Base-by-base conservation (phyloP, 2,888 invertebrate species). In the Melinaea menophilus region DNA sequence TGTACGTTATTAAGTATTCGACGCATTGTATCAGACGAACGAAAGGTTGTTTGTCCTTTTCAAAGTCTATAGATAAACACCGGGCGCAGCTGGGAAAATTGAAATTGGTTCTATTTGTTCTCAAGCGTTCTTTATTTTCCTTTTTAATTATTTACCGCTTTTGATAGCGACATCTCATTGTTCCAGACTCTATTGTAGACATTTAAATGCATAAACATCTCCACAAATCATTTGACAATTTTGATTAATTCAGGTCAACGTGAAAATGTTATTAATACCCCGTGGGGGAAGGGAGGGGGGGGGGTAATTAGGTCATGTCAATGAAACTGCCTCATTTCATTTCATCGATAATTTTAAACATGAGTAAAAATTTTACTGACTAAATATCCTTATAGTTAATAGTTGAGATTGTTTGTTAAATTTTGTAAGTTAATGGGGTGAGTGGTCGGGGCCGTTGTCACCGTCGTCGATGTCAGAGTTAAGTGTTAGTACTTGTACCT, bases 231-330 rank as follows among this genome's bases (percentile, higher is more conserved):
- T 37, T 65, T 55, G 57, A 46, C 51, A 55, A 65, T 63, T 58
- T 56, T 46, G 64, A 64, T 66, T 69, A 72, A 83, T 82, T 77
- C 84, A 82, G 85, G 85, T 84, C 82, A 80, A 75, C 75, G 80
- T 73, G 76, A 80, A 80, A 72, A 72, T 77, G 79, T 80, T 77
- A 81, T 81, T 83, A 82, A 80, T 81, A 78, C 79, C 78, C 81
- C 78, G 76, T 80, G 80, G 80, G 75, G 22, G 22, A 22, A 1
- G 22, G 22, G n/a, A n/a, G n/a, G 22, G 22, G 22, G 22, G 22
- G 1, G 80, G 81, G 83, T 84, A 88, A 88, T 88, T 87, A 86
- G 84, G 85, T 75, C 85, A 80, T 79, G 75, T 82, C 80, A 84
- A 85, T 88, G 85, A 87, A 87, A 84, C 77, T 79, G 78, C 72